Conservation (phyloP, 2,113 vertebrate species). For the Corythornis vintsioides region DNA sequence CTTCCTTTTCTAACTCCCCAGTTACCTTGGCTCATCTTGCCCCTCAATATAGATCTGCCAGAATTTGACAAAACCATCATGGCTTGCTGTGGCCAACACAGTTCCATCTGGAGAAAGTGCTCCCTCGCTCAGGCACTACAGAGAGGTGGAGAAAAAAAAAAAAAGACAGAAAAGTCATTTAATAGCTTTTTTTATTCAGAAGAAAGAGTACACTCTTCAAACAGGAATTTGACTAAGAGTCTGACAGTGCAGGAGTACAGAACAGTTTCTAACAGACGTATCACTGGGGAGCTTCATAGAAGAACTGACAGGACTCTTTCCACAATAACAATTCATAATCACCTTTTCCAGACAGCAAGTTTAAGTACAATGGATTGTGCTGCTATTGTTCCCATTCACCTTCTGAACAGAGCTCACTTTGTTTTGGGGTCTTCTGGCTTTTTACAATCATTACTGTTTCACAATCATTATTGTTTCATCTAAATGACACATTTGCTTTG, state of each 20-base stretch:
- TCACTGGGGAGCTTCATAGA: neutral
- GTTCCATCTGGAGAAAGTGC: constrained; percentile 96
- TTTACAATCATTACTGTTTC: neutral
- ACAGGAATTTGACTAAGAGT: neutral
- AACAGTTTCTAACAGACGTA: neutral
- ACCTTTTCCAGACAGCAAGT: neutral
- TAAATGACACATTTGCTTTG: neutral
- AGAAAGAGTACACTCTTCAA: neutral
- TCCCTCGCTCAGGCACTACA: constrained; percentile 92
- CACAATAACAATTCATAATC: neutral
- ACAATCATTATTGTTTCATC: neutral
- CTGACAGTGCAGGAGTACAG: neutral
- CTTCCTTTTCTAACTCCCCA: neutral
- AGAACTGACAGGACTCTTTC: neutral
- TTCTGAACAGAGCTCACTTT: neutral
- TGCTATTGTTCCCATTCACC: neutral
- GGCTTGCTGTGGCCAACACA: constrained; percentile 94
- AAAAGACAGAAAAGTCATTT: neutral
- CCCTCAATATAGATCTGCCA: constrained; percentile 99
- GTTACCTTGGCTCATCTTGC: constrained; percentile 92
- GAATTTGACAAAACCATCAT: constrained; percentile 97
- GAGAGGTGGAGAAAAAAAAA: neutral
- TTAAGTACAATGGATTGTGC: neutral
- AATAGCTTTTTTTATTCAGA: neutral
- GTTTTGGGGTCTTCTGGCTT: neutral